Percentiles rank a stretch among this genome's conserved stretches.
These are phyloP conservation scores for Propithecus coquereli DNA, from an alignment of 2,113 vertebrate species.

Conservation along the genomic window DNA sequence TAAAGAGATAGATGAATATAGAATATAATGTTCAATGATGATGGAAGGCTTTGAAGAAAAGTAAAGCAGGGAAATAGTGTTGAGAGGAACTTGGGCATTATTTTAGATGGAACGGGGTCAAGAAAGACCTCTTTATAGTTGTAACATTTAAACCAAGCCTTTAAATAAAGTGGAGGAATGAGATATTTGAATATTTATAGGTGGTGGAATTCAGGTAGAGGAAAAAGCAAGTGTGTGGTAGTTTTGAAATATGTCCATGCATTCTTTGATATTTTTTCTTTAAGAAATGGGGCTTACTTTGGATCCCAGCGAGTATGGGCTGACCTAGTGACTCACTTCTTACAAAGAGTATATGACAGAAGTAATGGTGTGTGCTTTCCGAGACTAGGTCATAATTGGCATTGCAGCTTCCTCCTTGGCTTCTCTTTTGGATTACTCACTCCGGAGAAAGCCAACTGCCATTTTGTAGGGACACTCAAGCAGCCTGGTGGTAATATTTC, in stretches of 20 bases:
- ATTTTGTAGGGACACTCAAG: conserved; percentile 25
- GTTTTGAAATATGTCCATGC: not conserved
- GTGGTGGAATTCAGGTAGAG: not conserved
- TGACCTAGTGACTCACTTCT: not conserved
- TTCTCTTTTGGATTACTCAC: not conserved
- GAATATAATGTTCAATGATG: not conserved
- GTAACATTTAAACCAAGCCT: not conserved
- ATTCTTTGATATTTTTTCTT: not conserved
- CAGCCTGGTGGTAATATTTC: not conserved
- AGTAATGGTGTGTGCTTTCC: not conserved
- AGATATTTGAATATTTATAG: not conserved
- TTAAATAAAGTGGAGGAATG: not conserved
- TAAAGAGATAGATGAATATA: not conserved
- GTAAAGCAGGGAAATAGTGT: not conserved
- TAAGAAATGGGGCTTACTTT: not conserved
- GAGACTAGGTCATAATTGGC: not conserved
- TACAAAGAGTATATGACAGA: not conserved
- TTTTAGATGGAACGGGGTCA: not conserved
- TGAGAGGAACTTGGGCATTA: not conserved
- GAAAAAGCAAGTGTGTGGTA: not conserved
- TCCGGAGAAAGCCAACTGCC: not conserved
- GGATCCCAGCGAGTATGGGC: not conserved
- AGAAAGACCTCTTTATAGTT: not conserved
- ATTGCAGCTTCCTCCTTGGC: not conserved
- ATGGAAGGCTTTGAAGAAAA: conserved; percentile 4